A percentile compares a stretch with the other conserved stretches of the same genome.
Evolutionary conservation across 2,888 invertebrate genomes (phyloP).

Genomic region (Incurvaria masculella): DNA sequence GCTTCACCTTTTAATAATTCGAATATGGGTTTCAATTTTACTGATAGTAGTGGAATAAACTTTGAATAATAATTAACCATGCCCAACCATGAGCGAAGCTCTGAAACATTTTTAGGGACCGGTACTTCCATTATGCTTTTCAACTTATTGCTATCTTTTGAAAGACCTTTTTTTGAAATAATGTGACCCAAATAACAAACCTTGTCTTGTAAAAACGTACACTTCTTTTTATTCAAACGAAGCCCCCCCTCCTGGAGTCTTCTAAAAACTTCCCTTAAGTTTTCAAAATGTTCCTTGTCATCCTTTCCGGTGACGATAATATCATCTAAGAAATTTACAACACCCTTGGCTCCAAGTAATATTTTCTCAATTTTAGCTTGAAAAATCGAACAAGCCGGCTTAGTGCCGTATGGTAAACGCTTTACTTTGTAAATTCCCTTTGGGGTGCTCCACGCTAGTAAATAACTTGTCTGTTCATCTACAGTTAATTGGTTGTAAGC

Average conservation of each 20-base stretch:
- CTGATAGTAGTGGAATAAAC: conserved; percentile 7
- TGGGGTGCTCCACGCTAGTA: conserved; percentile 15
- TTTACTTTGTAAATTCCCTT: conserved; percentile 6
- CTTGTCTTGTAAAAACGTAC: conserved; percentile 18
- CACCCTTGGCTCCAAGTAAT: conserved; percentile 8
- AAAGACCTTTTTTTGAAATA: conserved; percentile 16
- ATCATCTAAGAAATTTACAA: conserved; percentile 17
- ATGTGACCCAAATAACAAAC: conserved; percentile 8
- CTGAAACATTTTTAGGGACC: not conserved
- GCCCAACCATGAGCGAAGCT: conserved; percentile 6
- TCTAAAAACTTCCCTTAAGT: conserved; percentile 11
- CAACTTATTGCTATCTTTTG: conserved; percentile 9
- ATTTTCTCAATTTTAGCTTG: conserved; percentile 20
- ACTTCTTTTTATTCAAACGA: conserved; percentile 16
- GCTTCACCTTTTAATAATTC: conserved; percentile 1
- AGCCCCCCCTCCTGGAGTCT: conserved; percentile 10
- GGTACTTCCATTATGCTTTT: conserved; percentile 5
- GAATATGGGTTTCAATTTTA: conserved; percentile 7
- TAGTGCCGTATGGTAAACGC: conserved; percentile 18
- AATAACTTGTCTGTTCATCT: conserved; percentile 13
- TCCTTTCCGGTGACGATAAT: conserved; percentile 17
- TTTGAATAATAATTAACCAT: conserved; percentile 12
- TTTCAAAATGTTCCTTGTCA: conserved; percentile 8
- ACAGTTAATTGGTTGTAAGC: conserved; percentile 21
- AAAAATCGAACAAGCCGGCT: conserved; percentile 21